These are phyloP conservation scores for Orestias chungarensis DNA, from an alignment of 2,797 vertebrate genomes.

Conservation along the genomic window DNA sequence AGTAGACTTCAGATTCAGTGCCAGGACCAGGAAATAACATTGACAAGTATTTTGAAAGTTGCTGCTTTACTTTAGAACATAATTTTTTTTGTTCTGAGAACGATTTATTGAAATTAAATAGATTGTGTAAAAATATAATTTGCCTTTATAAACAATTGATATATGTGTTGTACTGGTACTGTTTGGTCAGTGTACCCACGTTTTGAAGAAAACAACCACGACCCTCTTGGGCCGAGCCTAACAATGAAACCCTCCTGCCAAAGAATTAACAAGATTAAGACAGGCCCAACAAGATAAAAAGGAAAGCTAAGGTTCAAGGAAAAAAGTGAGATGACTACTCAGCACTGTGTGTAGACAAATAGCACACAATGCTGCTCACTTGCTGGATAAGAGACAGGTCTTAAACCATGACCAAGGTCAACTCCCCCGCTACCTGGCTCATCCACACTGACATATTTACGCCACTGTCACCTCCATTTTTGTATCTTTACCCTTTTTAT, in stretches of 20 bases:
- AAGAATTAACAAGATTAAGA: conserved; percentile 42
- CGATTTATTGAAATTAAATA: too few species aligned
- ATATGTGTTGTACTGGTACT: not conserved
- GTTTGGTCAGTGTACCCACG: not conserved
- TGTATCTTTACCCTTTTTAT: conserved; percentile 37
- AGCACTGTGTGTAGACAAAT: conserved; percentile 48
- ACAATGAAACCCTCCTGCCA: conserved; percentile 48
- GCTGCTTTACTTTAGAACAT: too few species aligned
- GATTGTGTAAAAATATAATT: too few species aligned
- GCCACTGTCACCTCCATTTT: conserved; percentile 40
- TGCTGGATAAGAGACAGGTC: conserved; percentile 70
- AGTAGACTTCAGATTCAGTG: not conserved
- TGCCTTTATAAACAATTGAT: not conserved
- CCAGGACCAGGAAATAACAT: not conserved
- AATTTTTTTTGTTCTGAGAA: too few species aligned
- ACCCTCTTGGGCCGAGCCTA: conserved; percentile 7
- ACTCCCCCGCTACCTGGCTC: conserved; percentile 35
- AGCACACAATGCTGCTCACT: conserved; percentile 45
- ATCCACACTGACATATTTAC: conserved; percentile 65
- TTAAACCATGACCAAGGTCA: conserved; percentile 80
- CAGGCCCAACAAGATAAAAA: conserved; percentile 29
- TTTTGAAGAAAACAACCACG: not conserved
- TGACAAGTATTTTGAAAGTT: too few species aligned
- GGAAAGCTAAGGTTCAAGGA: conserved; percentile 9
- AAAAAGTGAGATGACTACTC: conserved; percentile 16